Evolutionary conservation across 2,113 vertebrate species (phyloP), one percentile per base, ranked within the genome.

Genomic region (Parotia lawesii): DNA sequence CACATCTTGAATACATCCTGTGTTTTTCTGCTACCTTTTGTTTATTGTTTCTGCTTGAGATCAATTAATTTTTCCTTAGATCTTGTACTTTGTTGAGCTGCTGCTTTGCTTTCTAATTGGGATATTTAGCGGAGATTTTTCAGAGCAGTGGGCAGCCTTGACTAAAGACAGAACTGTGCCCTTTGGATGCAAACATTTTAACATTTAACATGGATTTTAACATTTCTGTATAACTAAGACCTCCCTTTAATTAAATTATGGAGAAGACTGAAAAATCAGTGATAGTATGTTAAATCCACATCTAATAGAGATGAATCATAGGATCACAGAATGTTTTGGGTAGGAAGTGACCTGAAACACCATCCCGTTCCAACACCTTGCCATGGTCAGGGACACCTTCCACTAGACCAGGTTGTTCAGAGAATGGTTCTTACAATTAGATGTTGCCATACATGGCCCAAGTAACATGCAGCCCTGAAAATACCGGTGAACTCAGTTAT

Each of bases 171-270:
- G 9, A 19, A 28, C 10, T n/a, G 1, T 56, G 35, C 42, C 37
- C 24, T 53, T 45, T 69, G 25, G 37, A 37, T 9, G 37, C 37
- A 37, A 37, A 37, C 37, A 37, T 37, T 37, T 37, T 37, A 37
- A 37, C 37, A 37, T 37, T 37, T 37, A 37, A 37, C 37, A 37
- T 37, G 38, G 8, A 5, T 64, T 85, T 89, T 48, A 90, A 64
- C 4, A 1, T 23, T 74, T 31, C 22, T 2, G 0, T 29, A 8
- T 28, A 51, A 9, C 4, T n/a, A n/a, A 78, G 22, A 12, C 17
- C 9, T 81, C 79, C 15, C 16, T 64, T 67, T 56, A 73, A 48
- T 5, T 16, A 27, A 19, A 12, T 85, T 33, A 19, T 17, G 9
- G 3, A 72, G 27, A 42, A 58, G 8, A 28, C 9, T 79, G 28